These are phyloP conservation scores for Tyrannus savana DNA, from an alignment of 2,113 vertebrate species.

Conservation along the genomic window DNA sequence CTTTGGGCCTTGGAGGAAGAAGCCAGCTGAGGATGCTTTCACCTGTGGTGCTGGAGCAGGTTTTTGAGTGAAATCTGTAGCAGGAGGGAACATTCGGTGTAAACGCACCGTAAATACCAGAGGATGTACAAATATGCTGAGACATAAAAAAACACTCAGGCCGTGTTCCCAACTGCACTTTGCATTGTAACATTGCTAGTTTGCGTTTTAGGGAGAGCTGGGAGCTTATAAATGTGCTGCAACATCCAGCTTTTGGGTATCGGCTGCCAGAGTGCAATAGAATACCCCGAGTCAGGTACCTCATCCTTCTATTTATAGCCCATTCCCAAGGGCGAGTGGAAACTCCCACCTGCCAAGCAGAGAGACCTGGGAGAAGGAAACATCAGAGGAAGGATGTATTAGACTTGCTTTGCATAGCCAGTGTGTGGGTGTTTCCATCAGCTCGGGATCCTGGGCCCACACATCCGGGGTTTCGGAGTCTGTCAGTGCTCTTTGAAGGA, in stretches of 20 bases:
- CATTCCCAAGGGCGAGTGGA: background rate
- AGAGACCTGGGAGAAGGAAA: background rate
- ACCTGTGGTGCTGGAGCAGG: background rate
- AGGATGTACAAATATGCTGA: background rate
- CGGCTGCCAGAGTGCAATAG: conserved; percentile 22
- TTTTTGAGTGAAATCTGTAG: background rate
- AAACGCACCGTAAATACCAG: background rate
- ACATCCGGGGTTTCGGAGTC: background rate
- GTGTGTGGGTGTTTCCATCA: background rate
- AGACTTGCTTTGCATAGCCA: background rate
- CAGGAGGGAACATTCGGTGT: background rate
- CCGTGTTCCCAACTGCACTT: background rate
- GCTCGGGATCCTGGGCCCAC: background rate
- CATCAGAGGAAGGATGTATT: background rate
- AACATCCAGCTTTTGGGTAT: background rate
- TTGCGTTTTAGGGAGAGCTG: conserved; percentile 15
- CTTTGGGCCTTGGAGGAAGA: background rate
- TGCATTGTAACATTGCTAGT: background rate
- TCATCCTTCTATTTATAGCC: background rate
- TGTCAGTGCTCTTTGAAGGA: background rate
- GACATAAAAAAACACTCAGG: background rate
- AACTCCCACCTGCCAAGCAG: background rate
- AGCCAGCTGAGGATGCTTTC: background rate
- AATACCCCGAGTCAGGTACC: background rate
- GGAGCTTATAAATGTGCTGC: background rate